phyloP scores from a whole-genome alignment of 2,888 invertebrate species.

The Nycteola revayana region DNA sequence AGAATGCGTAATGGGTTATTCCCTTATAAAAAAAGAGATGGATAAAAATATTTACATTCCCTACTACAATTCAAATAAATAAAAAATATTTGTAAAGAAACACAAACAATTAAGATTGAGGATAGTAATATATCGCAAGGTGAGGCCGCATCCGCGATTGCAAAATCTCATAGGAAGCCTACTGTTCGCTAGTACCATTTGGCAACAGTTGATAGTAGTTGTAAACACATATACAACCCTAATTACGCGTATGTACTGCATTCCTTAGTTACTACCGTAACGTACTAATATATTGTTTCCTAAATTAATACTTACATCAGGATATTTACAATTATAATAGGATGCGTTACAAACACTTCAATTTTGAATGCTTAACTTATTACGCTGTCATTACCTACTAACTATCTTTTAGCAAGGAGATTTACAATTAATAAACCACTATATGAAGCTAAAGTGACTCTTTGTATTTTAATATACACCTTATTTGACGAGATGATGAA shows the following conservation, averaged over 20 bases:
- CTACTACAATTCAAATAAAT: no score
- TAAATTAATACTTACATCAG: slow-evolving; percentile 11
- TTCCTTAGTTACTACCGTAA: slow-evolving; percentile 22
- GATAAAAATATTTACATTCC: no score
- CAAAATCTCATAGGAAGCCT: slow-evolving; percentile 43
- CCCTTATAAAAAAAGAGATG: no score
- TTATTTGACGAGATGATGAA: no score
- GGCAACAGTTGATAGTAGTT: slow-evolving; percentile 44
- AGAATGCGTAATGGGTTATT: no score
- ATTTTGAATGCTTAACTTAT: slow-evolving; percentile 17
- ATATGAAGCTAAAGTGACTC: no score
- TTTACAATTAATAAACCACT: no score
- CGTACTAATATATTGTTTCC: slow-evolving; percentile 17
- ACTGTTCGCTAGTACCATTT: slow-evolving; percentile 23
- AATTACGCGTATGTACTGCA: slow-evolving; percentile 36
- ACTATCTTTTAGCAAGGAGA: no score
- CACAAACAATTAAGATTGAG: slow-evolving; percentile 20
- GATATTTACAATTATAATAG: slow-evolving; percentile 20
- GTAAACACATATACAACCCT: slow-evolving; percentile 42
- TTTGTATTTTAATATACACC: no score
- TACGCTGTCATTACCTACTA: no score
- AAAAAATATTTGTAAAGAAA: no score
- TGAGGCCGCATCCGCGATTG: slow-evolving; percentile 39
- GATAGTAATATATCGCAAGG: slow-evolving; percentile 47
- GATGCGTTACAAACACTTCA: slow-evolving; percentile 23